Evolutionary conservation across 1,140 invertebrate species (phyloP), one percentile per base, ranked within the genome.

Genomic region (Cotesia chilonis): DNA sequence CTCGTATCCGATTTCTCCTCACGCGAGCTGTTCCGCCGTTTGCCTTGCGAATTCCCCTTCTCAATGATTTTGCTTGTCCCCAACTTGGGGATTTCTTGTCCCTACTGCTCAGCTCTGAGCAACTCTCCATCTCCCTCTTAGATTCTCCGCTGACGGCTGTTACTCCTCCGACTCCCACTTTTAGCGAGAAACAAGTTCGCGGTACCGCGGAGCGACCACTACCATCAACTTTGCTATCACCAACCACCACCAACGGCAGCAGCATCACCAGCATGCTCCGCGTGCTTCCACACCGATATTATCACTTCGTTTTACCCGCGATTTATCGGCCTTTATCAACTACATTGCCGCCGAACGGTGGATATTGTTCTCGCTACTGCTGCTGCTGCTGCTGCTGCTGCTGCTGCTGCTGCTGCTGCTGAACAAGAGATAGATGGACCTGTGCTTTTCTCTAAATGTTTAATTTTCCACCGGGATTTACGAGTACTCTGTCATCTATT

Each of bases 321-420:
- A 85, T 85, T 85, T 85, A 85, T 84, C 83, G 81, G 78, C 78
- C 80, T 85, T 85, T 85, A 85, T 85, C 84, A 82, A 85, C 80
- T 82, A 81, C 80, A 83, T 80, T 79, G 78, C 79, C 78, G 80
- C 77, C 70, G 78, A 81, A 81, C 55, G 75, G 67, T 79, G 78
- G 65, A 35, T 72, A 72, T 63, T 61, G 17, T 72, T 79, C 68
- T 76, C 77, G 79, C 74, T 72, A 70, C 68, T 47, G 41, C 41
- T 10, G 41, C 38, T 41, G 38, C 17, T 17, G 17, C 41, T 47
- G 10, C 41, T 47, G 41, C 41, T 47, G 10, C 41, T 47, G 79
- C 74, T 72, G 68, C 68, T 47, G 41, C n/a, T n/a, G n/a, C n/a
- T n/a, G n/a, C 41, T 10, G 41, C 41, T 47, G 10, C 41, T 47